These are phyloP conservation scores for Excalfactoria chinensis DNA, from an alignment of 2,113 vertebrate species.

Conservation along the genomic window DNA sequence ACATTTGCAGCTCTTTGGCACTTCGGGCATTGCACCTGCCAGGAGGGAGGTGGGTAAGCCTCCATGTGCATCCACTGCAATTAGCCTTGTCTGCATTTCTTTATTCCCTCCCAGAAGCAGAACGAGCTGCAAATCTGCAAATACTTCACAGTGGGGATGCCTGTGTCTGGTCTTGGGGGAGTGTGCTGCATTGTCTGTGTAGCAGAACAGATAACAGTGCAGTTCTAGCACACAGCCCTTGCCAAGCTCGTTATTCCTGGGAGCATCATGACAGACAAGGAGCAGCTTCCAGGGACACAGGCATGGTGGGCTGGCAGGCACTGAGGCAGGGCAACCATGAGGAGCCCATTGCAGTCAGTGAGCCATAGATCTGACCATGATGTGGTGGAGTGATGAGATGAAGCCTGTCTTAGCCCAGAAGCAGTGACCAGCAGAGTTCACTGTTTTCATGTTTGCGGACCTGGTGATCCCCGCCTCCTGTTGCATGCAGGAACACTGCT, in stretches of 20 bases:
- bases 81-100: not conserved
- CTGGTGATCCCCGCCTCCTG: not conserved
- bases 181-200: not conserved
- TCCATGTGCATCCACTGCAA: not conserved
- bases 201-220: not conserved
- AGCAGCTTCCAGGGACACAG: not conserved
- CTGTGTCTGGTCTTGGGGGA: not conserved
- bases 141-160: not conserved
- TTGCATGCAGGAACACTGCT: not conserved
- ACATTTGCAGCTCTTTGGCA: constrained; percentile 22
- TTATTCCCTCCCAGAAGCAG: not conserved
- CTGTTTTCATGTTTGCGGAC: not conserved
- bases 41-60: not conserved
- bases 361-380: not conserved
- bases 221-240: not conserved
- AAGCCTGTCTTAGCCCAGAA: not conserved
- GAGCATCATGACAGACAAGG: not conserved
- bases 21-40: not conserved
- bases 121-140: not conserved
- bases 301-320: not conserved
- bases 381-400: not conserved
- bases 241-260: not conserved
- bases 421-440: not conserved
- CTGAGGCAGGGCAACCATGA: not conserved
- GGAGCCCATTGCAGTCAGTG: not conserved